phyloP scores from a whole-genome alignment of 2,888 invertebrate species.

The Melolontha melolontha region DNA sequence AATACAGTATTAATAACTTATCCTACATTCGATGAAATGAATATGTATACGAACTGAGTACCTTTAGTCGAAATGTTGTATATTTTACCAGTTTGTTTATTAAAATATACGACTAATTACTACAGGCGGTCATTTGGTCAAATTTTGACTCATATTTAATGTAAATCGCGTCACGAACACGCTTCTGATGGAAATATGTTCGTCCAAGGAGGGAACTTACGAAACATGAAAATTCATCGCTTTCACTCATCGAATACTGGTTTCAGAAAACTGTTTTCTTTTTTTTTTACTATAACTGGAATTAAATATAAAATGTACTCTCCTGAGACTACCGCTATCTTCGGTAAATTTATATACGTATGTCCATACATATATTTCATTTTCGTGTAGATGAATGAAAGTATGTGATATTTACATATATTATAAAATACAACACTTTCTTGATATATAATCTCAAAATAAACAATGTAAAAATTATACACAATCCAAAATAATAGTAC shows the following conservation, averaged over 20 bases:
- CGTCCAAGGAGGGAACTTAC: conserved; percentile 12
- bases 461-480: too few relatives aligned
- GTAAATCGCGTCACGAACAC: conserved; percentile 13
- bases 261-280: conserved; percentile 6
- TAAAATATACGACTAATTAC: conserved; percentile 29
- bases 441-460: too few relatives aligned
- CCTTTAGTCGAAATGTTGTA: conserved; percentile 12
- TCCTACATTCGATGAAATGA: conserved; percentile 4
- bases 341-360: too few relatives aligned
- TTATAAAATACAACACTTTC: too few relatives aligned
- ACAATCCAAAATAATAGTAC: too few relatives aligned
- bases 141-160: conserved; percentile 29
- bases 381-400: too few relatives aligned
- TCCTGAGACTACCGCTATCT: too few relatives aligned
- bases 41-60: conserved; percentile 14
- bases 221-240: conserved; percentile 33
- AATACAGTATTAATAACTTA: conserved; percentile 17
- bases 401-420: too few relatives aligned
- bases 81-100: conserved; percentile 24
- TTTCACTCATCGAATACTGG: conserved; percentile 32
- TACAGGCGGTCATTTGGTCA: conserved; percentile 25
- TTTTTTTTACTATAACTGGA: neutral
- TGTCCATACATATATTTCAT: too few relatives aligned
- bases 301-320: neutral
- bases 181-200: conserved; percentile 23